A percentile compares a stretch with the other conserved stretches of the same genome.
Evolutionary conservation across 2,888 invertebrate genomes (phyloP).

Genomic region (Orchestes rusci): DNA sequence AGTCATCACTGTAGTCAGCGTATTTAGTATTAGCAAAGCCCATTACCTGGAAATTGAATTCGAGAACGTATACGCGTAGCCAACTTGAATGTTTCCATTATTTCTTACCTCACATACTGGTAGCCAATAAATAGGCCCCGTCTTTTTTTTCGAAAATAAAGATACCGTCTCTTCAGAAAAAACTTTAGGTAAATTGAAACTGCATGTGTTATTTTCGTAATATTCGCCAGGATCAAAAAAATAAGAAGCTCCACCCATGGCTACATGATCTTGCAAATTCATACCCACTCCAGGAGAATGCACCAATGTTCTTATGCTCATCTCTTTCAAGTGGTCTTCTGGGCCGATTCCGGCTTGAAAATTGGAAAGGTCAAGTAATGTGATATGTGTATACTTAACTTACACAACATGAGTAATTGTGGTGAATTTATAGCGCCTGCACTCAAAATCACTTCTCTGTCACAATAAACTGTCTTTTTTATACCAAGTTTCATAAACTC

Average conservation of each 20-base stretch:
- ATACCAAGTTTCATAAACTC: constrained; percentile 54
- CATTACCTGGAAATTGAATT: constrained; percentile 26
- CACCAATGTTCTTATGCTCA: constrained; percentile 54
- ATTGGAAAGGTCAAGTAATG: background rate
- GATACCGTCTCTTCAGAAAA: constrained; percentile 55
- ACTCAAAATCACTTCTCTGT: constrained; percentile 74
- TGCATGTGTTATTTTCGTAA: constrained; percentile 44
- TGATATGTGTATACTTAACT: constrained; percentile 6
- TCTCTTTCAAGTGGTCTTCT: constrained; percentile 51
- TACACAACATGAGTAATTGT: constrained; percentile 68
- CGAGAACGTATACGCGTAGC: no score
- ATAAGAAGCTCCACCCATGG: constrained; percentile 70
- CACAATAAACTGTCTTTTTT: constrained; percentile 49
- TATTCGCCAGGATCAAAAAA: constrained; percentile 58
- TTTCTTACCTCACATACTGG: constrained; percentile 63
- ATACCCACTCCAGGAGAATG: constrained; percentile 67
- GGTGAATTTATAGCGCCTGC: constrained; percentile 81
- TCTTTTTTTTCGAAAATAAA: constrained; percentile 53
- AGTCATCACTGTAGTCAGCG: constrained; percentile 57
- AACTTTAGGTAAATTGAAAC: constrained; percentile 61
- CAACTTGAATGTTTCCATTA: no score
- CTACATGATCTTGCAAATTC: constrained; percentile 76
- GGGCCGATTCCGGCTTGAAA: constrained; percentile 67
- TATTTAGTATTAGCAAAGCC: constrained; percentile 57
- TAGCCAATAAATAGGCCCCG: constrained; percentile 66